Evolutionary conservation across 2,797 vertebrate species (phyloP).

Genomic region (Vireo griseus): DNA sequence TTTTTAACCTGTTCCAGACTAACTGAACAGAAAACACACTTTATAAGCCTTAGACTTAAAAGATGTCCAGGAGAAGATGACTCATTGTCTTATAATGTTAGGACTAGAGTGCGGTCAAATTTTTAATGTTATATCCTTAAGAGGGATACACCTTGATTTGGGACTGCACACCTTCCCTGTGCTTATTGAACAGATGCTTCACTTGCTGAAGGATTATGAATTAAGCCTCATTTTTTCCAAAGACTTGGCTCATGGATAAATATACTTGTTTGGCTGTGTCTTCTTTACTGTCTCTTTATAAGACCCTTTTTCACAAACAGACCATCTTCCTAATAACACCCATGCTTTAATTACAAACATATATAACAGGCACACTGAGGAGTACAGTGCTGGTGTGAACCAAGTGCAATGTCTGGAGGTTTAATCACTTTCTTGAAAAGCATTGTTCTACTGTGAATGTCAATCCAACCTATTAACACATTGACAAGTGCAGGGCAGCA

Average conservation of each 20-base stretch:
- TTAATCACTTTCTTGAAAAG: neutral
- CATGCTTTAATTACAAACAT: neutral
- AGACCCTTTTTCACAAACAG: neutral
- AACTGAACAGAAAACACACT: neutral
- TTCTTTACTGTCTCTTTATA: neutral
- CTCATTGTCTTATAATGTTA: neutral
- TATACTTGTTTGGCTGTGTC: neutral
- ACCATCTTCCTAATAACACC: neutral
- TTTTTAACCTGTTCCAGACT: neutral
- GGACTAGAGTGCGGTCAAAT: neutral
- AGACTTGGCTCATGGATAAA: neutral
- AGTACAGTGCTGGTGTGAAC: neutral
- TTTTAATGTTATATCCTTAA: neutral
- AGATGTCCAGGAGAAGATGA: neutral
- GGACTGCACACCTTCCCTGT: neutral
- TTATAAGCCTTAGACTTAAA: neutral
- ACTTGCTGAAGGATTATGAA: neutral
- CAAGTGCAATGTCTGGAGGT: neutral
- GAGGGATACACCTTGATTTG: neutral
- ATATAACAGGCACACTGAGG: neutral
- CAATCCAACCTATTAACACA: neutral
- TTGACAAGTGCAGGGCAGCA: neutral
- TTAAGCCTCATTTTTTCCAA: neutral
- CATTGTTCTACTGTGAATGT: neutral
- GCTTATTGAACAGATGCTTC: accelerated